Conservation (phyloP, 23 tunicate genomes). For the Styela plicata region DNA sequence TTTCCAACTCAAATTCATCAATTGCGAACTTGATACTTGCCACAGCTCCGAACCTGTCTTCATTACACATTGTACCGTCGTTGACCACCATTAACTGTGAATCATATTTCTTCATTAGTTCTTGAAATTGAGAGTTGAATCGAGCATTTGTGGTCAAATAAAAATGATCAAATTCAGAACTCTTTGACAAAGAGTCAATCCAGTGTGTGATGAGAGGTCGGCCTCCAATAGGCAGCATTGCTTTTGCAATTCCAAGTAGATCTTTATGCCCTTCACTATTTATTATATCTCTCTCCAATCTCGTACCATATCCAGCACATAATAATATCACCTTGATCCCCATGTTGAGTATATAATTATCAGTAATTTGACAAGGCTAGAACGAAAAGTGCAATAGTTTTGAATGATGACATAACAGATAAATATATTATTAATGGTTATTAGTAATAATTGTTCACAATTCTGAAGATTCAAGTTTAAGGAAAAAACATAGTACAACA, state of each 20-base stretch:
- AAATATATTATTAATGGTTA: too few relatives aligned
- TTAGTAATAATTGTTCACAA: background rate
- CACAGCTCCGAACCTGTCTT: slow-evolving; percentile 74
- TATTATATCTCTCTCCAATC: slow-evolving; percentile 64
- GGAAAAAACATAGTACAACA: background rate
- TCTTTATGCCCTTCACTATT: slow-evolving; percentile 35
- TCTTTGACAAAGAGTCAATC: slow-evolving; percentile 46
- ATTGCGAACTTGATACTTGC: slow-evolving; percentile 49
- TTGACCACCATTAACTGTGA: slow-evolving; percentile 45
- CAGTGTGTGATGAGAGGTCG: slow-evolving; percentile 62
- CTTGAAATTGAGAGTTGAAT: slow-evolving; percentile 38
- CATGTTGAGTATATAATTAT: background rate
- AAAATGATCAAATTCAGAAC: slow-evolving; percentile 38
- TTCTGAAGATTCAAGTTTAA: background rate
- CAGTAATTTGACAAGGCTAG: background rate
- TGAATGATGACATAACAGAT: background rate
- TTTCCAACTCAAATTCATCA: slow-evolving; percentile 18
- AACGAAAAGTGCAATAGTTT: background rate
- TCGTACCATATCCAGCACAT: slow-evolving; percentile 88
- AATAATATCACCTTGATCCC: slow-evolving; percentile 68
- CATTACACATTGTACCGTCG: slow-evolving; percentile 52
- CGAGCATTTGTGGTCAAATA: slow-evolving; percentile 47
- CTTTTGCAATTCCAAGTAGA: slow-evolving; percentile 59
- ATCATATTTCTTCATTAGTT: slow-evolving; percentile 36
- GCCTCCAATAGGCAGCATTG: slow-evolving; percentile 67